Evolutionary conservation across 2,888 invertebrate species (phyloP), one percentile per base, ranked within the genome.

Genomic region (Hololepta plana): DNA sequence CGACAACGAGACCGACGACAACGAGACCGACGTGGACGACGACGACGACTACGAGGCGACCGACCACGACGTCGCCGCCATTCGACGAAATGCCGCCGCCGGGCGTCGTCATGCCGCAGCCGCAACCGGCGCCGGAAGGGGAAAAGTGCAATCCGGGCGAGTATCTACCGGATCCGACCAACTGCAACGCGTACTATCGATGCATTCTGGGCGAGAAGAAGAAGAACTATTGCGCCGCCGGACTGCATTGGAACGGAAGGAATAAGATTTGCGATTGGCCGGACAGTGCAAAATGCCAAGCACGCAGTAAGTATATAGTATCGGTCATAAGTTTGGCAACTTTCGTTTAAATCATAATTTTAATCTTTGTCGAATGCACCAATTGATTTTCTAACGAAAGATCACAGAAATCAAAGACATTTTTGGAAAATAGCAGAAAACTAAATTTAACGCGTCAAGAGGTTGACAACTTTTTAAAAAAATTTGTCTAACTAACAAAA

Each of bases 261-360:
- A 59, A 60, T 24, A 62, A 63, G 20, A 61, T 73, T 20, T 85
- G 85, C 42, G 84, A 85, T 47, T 85, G 84, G 85, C 84, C 84
- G 1, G 59, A 58, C 22, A 60, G 60, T 16, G 81, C 80, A 1
- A 70, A 72, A 38, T 85, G 85, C 44, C 54, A 51, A 33, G 38
- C 40, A 32, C 39, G 39, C 36, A 38, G 53, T 51, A 46, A 47
- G 43, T 37, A 24, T 31, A 31, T n/a, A 12, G 20, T n/a, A n/a
- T n/a, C n/a, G n/a, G n/a, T n/a, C n/a, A n/a, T n/a, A n/a, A n/a
- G n/a, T n/a, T n/a, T n/a, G n/a, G n/a, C n/a, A n/a, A n/a, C n/a
- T n/a, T n/a, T n/a, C n/a, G n/a, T n/a, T n/a, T n/a, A n/a, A n/a
- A n/a, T n/a, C n/a, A n/a, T n/a, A n/a, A n/a, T n/a, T n/a, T n/a